Base-by-base conservation (phyloP, 2,888 invertebrate genomes). In the Cosmorhoe ocellata region DNA sequence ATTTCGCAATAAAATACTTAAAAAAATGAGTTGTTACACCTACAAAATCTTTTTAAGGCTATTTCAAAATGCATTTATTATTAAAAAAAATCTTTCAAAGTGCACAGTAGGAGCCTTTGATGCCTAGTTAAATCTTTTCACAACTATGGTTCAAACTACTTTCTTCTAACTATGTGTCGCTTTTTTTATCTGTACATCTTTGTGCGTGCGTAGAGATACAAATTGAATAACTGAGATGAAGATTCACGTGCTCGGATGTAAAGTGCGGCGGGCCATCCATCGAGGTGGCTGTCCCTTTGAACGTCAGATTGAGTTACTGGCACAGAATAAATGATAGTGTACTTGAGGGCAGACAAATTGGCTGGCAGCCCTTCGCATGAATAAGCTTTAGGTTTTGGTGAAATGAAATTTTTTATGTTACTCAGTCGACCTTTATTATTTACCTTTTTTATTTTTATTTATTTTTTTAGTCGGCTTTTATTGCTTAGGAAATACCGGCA, bases 211-310 rank as follows among this genome's bases (percentile, higher is more conserved):
- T 39, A 70, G 60, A 65, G 63, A 71, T 72, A 81, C 81, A 87
- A 90, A 90, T 89, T 87, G 83, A 88, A 90, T 89, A 87, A 86
- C 81, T 80, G 74, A 43, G 72, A 70, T 74, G 77, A 85, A 86
- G 87, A 88, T 85, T 71, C 79, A 85, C 81, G 84, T 76, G 79
- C 77, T 80, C 74, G 73, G 68, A 76, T 79, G 71, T 71, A 66
- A 76, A 77, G 74, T 74, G 71, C 79, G 87, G 83, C 79, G 67
- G 80, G 74, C 79, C 78, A 86, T 88, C 82, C 78, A 83, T 86
- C 82, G 78, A 74, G 74, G 74, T 76, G 51, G 51, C 45, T 38
- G 84, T 82, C 84, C 84, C 82, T 84, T 84, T 80, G 75, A 76
- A 68, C 66, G 59, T 51, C 51, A 67, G 71, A 76, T 79, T 76